phyloP scores from a whole-genome alignment of 2,888 invertebrate species.

The Leptinotarsa peninsularis region DNA sequence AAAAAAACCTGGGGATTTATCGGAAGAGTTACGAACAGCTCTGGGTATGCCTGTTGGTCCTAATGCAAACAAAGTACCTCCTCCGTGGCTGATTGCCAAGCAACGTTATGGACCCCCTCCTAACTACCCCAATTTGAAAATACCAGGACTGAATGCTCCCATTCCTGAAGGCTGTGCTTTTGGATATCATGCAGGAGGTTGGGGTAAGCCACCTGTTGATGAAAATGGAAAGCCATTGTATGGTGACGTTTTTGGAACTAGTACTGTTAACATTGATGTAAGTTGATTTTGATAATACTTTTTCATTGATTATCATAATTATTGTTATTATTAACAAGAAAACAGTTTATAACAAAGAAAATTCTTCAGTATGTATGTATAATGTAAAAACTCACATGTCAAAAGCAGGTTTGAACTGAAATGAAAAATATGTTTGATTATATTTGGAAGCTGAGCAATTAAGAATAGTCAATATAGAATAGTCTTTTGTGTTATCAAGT shows the following conservation, averaged over 20 bases:
- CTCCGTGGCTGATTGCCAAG: constrained; percentile 97
- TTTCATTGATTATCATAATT: too few relatives aligned
- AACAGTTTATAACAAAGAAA: too few relatives aligned
- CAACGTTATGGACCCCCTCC: constrained; percentile 99
- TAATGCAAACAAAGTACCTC: constrained; percentile 87
- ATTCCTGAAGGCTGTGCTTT: constrained; percentile 98
- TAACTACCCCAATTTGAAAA: constrained; percentile 97
- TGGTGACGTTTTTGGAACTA: constrained; percentile 97
- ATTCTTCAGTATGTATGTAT: too few relatives aligned
- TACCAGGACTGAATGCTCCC: constrained; percentile 97
- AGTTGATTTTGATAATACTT: constrained; percentile 55
- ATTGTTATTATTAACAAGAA: too few relatives aligned
- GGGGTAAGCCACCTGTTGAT: constrained; percentile 99
- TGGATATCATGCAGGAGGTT: constrained; percentile 99
- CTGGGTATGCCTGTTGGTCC: constrained; percentile 99
- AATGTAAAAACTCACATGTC: too few relatives aligned
- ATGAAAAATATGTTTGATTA: too few relatives aligned
- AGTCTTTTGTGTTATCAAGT: too few relatives aligned
- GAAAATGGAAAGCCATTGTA: constrained; percentile 97
- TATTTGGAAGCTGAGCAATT: too few relatives aligned
- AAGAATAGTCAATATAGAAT: too few relatives aligned
- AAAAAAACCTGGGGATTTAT: constrained; percentile 98
- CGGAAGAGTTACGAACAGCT: constrained; percentile 95
- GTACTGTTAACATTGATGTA: constrained; percentile 78
- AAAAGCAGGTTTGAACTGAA: too few relatives aligned